A percentile compares a stretch with the other conserved stretches of the same genome.
Conservation (phyloP, 2,888 invertebrate species). For the Julus scanicus region DNA sequence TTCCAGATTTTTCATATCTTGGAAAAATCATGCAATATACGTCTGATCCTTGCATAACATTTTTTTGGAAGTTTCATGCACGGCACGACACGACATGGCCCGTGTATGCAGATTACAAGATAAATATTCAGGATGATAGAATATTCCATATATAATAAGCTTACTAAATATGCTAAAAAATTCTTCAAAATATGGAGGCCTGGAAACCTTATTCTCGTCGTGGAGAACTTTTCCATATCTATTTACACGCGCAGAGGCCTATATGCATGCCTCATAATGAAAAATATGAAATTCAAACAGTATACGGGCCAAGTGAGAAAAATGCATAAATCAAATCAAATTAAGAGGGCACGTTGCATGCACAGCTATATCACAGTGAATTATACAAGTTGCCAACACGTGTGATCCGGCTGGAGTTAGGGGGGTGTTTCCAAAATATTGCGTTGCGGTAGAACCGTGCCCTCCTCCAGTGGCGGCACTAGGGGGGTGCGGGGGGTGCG, state of each 20-base stretch:
- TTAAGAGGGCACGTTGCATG: not conserved
- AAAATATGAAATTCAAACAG: not conserved
- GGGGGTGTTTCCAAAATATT: not conserved
- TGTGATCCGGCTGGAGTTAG: not conserved
- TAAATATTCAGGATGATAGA: conserved; percentile 1
- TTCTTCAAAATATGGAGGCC: not conserved
- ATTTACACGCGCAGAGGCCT: no score
- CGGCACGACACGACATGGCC: not conserved
- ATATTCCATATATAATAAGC: not conserved
- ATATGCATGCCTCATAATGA: not conserved
- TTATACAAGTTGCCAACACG: not conserved
- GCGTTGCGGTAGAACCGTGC: not conserved
- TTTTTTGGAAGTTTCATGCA: not conserved
- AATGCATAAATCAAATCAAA: conserved; percentile 1
- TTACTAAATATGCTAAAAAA: conserved; percentile 1
- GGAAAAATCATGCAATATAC: no score
- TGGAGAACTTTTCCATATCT: not conserved
- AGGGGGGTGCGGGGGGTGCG: no score
- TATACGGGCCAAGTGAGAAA: not conserved
- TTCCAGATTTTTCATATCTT: no score
- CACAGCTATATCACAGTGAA: not conserved
- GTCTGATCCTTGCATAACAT: no score
- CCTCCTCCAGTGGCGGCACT: no score
- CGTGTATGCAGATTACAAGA: not conserved
- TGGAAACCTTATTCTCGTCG: not conserved